A percentile compares a stretch with the other conserved stretches of the same genome.
phyloP scores from a whole-genome alignment of 2,797 vertebrate species.

The Smutsia gigantea region DNA sequence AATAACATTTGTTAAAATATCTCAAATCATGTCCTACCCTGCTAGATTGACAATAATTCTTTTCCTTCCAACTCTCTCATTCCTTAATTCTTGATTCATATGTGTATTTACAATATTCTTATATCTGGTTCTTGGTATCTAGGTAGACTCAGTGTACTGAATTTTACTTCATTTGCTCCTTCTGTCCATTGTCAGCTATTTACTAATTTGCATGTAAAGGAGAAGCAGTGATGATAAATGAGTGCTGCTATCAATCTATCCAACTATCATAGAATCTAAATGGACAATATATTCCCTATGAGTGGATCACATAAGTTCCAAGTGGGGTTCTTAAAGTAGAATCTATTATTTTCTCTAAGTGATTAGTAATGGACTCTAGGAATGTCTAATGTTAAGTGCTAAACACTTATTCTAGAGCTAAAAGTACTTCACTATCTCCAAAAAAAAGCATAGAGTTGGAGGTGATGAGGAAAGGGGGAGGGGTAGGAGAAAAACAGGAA shows the following conservation, averaged over 20 bases:
- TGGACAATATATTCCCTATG: accelerated
- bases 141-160: not conserved
- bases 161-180: not conserved
- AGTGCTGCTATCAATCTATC: not conserved
- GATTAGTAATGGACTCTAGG: not conserved
- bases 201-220: not conserved
- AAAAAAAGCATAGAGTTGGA: not conserved
- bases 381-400: not conserved
- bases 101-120: not conserved
- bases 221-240: not conserved
- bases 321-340: not conserved
- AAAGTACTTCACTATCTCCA: not conserved
- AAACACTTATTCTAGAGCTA: not conserved
- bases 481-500: not conserved
- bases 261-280: not conserved
- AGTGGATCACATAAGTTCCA: not conserved
- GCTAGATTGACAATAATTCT: not conserved
- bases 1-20: not conserved
- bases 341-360: not conserved
- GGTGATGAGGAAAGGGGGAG: not conserved
- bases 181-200: not conserved
- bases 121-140: not conserved
- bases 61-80: not conserved
- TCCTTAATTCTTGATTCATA: not conserved
- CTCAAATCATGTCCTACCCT: not conserved